Base-by-base conservation (phyloP, 2,113 vertebrate genomes). In the Rhineura floridana region DNA sequence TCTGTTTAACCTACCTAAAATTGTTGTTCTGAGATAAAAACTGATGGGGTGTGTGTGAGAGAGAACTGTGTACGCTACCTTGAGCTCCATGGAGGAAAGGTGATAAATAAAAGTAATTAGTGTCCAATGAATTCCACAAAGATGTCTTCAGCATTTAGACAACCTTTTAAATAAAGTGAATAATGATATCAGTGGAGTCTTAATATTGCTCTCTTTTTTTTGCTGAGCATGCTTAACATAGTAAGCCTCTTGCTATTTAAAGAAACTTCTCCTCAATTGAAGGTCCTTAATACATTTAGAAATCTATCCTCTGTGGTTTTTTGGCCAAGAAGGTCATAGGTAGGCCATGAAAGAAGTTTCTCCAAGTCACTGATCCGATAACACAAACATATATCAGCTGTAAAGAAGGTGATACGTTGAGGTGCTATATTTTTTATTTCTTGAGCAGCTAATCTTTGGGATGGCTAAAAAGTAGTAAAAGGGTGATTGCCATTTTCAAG, bases 231-330 rank as follows among this genome's bases (percentile, higher is more conserved):
- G 52, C 46, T 85, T 85, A 78, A 86, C 50, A 50, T 91, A 93
- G 87, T 81, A 17, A 83, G 67, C 83, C 78, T 81, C 83, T 39
- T 85, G 52, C 72, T 96, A 95, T 94, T 96, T 95, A 94, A 39
- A 95, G 91, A 78, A 19, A 89, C 46, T 84, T 84, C 39, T 63
- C 89, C 93, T 88, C 92, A 62, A 84, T 85, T 93, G 88, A 93
- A 88, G 42, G 83, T 59, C 82, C 89, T 88, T 90, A 93, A 88
- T 86, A 65, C 79, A 93, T 80, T 87, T 89, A 86, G 63, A 95
- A 95, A 93, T 93, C 92, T 86, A 88, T 94, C 90, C 50, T 93
- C 75, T 86, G 84, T 88, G 84, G 83, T 17, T 86, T 92, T 70
- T 83, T 88, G 36, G 86, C 63, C n/a, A 76, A 84, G 50, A 89